Evolutionary conservation across 2,888 invertebrate species (phyloP), one percentile per base, ranked within the genome.

Genomic region (Apamea epomidion): DNA sequence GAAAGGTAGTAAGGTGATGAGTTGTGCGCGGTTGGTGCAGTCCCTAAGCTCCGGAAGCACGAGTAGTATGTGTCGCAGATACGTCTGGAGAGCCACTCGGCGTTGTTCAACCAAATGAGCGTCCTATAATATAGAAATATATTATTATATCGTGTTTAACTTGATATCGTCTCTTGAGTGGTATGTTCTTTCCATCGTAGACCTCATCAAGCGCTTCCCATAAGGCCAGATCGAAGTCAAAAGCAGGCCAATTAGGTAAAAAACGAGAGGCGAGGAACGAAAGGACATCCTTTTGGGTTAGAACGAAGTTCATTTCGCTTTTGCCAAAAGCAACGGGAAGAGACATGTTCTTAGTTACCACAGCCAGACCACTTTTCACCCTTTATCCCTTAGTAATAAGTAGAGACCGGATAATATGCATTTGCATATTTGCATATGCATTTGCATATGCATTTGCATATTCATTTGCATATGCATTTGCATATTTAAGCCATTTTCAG

Each of bases 101-200:
- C 99, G 97, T 87, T 98, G 98, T 94, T 99, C 99, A 51, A 99
- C 99, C 92, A 99, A 97, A 86, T 98, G 97, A 0, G 98, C 98
- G 94, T 98, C 98, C 98, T 98, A 42, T 0, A 72, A 79, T 6
- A 76, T 21, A 71, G 2, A 60, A 32, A 54, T 74, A 29, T 2
- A 64, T 21, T 42, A 58, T 58, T 80, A 29, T 6, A 42, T 25
- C 7, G 6, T 5, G 10, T 64, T 29, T 32, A 42, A 37, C 37
- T 29, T 16, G 16, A 0, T 42, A 42, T 42, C 42, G 42, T 42
- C 7, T 42, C 42, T 42, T 42, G 29, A 29, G 16, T 29, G 29
- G 25, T 58, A 58, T 58, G 10, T 25, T 58, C 12, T 25, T 58
- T 58, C 58, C 58, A 25, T 58, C 10, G 10, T 58, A 58, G 58